phyloP scores from a whole-genome alignment of 1,140 invertebrate genomes.

The Atta cephalotes region DNA sequence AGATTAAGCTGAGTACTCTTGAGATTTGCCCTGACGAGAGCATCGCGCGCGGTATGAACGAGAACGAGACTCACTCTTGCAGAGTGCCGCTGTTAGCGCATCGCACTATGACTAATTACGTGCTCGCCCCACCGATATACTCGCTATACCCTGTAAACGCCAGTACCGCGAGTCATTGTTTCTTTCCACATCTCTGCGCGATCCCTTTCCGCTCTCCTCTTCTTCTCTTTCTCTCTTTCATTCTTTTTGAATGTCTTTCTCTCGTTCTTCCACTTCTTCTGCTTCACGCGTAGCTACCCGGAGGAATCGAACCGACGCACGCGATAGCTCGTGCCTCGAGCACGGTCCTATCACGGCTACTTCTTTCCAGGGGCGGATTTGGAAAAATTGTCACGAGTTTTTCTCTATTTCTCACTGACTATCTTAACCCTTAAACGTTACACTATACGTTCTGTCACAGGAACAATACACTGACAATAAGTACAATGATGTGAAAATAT shows the following conservation, averaged over 20 bases:
- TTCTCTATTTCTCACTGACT: background rate
- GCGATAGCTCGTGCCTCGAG: constrained; percentile 73
- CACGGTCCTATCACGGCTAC: constrained; percentile 65
- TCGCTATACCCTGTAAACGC: constrained; percentile 66
- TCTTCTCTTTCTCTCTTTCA: background rate
- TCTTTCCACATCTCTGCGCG: constrained; percentile 72
- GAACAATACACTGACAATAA: too few relatives aligned
- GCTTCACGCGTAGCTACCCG: constrained; percentile 56
- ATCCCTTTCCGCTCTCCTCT: constrained; percentile 6
- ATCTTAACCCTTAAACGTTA: too few relatives aligned
- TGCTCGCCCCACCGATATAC: constrained; percentile 66
- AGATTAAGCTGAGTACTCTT: constrained; percentile 65
- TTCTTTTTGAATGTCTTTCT: background rate
- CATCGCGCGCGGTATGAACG: constrained; percentile 54
- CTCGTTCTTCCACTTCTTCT: constrained; percentile 2
- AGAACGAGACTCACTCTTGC: constrained; percentile 82
- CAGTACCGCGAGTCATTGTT: constrained; percentile 74
- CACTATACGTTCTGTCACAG: too few relatives aligned
- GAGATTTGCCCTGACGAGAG: constrained; percentile 48
- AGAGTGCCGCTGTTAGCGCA: constrained; percentile 86
- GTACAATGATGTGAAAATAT: too few relatives aligned
- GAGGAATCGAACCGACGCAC: constrained; percentile 65
- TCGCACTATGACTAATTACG: constrained; percentile 86
- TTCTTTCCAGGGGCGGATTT: constrained; percentile 50
- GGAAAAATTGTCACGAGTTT: constrained; percentile 11